These are phyloP conservation scores for Pseudochaenichthys georgianus DNA, from an alignment of 2,797 vertebrate genomes.

Conservation along the genomic window DNA sequence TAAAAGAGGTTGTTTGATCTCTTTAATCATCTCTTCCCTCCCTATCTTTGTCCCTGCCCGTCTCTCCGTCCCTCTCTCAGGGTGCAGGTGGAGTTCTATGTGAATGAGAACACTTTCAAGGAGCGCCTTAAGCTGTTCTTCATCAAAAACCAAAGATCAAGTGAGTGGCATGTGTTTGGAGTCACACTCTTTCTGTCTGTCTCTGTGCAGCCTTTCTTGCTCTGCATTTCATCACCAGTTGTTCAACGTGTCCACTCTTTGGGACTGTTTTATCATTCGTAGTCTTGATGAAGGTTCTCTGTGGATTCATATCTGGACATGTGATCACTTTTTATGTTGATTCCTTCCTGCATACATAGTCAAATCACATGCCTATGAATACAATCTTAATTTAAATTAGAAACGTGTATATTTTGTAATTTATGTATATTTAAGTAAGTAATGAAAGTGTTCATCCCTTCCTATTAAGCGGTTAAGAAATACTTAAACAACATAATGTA, in stretches of 20 bases:
- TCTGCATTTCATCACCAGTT: slow-evolving; percentile 47
- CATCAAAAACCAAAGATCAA: slow-evolving; percentile 94
- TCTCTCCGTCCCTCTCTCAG: slow-evolving; percentile 72
- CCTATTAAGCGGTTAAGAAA: neutral
- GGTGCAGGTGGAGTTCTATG: slow-evolving; percentile 91
- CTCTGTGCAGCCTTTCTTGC: slow-evolving; percentile 36
- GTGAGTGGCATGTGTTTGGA: slow-evolving; percentile 79
- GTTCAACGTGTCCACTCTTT: slow-evolving; percentile 37
- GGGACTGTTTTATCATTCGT: slow-evolving; percentile 8
- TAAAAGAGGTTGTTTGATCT: slow-evolving; percentile 29
- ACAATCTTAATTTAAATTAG: neutral
- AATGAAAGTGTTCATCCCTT: neutral
- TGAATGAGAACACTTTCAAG: slow-evolving; percentile 92
- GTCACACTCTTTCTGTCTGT: slow-evolving; percentile 19
- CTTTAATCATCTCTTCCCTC: slow-evolving; percentile 21
- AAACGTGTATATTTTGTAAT: neutral
- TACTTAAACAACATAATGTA: neutral
- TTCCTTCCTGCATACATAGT: neutral
- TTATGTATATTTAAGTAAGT: neutral
- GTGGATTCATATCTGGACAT: neutral
- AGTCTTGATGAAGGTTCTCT: slow-evolving; percentile 6
- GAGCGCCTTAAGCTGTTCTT: slow-evolving; percentile 91
- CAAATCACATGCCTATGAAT: neutral
- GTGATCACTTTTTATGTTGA: neutral
- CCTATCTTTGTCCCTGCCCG: slow-evolving; percentile 37